phyloP scores from a whole-genome alignment of 2,113 vertebrate species.

The Lanius ludovicianus region DNA sequence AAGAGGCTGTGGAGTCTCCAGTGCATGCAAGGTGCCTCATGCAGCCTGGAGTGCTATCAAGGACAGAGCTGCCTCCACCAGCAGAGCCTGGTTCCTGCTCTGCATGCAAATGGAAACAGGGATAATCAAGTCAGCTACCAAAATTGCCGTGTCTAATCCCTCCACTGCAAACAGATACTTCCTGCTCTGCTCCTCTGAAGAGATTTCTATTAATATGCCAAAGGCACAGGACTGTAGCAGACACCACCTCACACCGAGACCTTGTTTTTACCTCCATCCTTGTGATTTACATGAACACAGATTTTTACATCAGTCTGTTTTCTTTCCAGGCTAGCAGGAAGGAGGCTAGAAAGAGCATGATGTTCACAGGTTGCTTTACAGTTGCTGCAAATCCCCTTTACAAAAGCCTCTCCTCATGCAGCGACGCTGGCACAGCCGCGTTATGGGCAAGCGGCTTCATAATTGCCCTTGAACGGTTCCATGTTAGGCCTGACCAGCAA shows the following conservation, averaged over 20 bases:
- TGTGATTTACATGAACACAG: neutral
- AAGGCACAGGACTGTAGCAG: neutral
- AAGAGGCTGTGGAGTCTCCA: neutral
- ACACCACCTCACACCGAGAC: neutral
- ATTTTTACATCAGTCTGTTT: neutral
- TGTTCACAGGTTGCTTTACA: neutral
- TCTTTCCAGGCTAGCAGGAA: neutral
- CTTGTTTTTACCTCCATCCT: neutral
- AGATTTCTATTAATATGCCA: neutral
- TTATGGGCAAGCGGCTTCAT: neutral
- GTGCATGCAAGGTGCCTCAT: neutral
- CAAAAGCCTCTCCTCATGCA: neutral
- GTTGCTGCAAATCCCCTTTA: neutral
- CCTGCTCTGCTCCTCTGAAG: neutral
- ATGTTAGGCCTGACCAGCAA: neutral
- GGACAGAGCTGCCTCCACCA: neutral
- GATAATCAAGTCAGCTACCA: neutral
- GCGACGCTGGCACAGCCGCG: accelerated
- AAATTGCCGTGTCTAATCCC: neutral
- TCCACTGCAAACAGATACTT: neutral
- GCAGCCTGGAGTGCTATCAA: neutral
- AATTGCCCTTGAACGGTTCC: constrained; percentile 35
- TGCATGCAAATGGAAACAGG: constrained; percentile 6
- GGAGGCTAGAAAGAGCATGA: neutral
- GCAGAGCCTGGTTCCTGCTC: neutral